Evolutionary conservation across 1,140 invertebrate species (phyloP).

Genomic region (Aporrectodea caliginosa): DNA sequence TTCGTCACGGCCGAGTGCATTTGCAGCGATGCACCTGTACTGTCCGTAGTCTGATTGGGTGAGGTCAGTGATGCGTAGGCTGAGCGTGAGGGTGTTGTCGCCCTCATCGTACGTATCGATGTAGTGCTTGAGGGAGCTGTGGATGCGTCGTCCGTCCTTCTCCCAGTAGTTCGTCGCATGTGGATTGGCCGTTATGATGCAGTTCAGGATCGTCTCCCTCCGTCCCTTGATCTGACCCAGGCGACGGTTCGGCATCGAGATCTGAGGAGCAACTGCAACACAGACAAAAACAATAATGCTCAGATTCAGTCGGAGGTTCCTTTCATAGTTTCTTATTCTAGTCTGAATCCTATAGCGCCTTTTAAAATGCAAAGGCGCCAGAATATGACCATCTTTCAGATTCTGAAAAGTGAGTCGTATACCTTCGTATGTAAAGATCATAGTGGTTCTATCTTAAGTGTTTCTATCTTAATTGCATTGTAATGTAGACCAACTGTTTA

Average conservation of each 20-base stretch:
- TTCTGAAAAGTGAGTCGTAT: no score
- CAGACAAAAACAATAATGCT: no score
- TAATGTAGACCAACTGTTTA: no score
- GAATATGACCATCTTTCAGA: no score
- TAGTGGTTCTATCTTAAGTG: no score
- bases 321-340: no score
- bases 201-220: constrained; percentile 66
- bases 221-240: constrained; percentile 41
- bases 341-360: no score
- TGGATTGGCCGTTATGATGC: constrained; percentile 82
- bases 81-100: constrained; percentile 78
- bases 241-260: constrained; percentile 40
- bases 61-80: constrained; percentile 75
- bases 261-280: constrained; percentile 48
- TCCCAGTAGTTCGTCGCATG: constrained; percentile 82
- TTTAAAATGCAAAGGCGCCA: no score
- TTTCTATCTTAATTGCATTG: no score
- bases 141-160: constrained; percentile 66
- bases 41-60: constrained; percentile 74
- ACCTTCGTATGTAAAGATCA: no score
- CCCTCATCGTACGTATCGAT: constrained; percentile 69
- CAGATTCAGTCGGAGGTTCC: no score
- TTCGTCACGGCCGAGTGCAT: constrained; percentile 79
- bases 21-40: constrained; percentile 86
- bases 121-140: constrained; percentile 68